Base-by-base conservation (phyloP, 2,797 vertebrate genomes). In the Micromesistius poutassou region DNA sequence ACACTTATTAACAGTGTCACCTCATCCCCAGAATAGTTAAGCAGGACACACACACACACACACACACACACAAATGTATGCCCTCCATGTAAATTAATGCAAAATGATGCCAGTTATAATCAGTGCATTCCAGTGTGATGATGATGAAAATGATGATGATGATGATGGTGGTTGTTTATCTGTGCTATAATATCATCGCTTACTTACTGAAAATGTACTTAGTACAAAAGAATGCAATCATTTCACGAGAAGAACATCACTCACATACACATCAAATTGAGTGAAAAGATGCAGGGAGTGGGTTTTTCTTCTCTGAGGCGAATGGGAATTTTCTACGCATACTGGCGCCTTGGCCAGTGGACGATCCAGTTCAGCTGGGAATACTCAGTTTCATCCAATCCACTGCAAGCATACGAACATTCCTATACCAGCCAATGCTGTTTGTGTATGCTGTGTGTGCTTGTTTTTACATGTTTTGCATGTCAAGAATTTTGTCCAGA, bases 1-100 rank as follows among this genome's bases (percentile, higher is more conserved):
- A 78, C 78, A 79, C 77, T 84, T 78, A 84, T 86, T 87, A 77
- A 78, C 76, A 42, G 76, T 74, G 82, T 90, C 89, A 87, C 82
- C 85, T 88, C 88, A 88, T 81, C 74, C 79, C 74, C 71, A 81
- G 76, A 77, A 70, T 78, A 81, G 74, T 46, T 75, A 79, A 82
- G 77, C 74, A 77, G 30, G 62, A 72, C 30, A 71, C 30, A 76
- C 77, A 13, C 68, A 66, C 78, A 80, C 35, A 55, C 30, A 76
- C 76, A 13, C 68, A 42, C 30, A 76, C 77, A 13, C 68, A 66
- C 76, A 80, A 28, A 55, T 76, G 10, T 68, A 28, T 28, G 62
- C 3, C 62, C 25, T 68, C 25, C n/a, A 68, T 68, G 55, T 62
- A 62, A 62, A 68, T 62, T 28, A 68, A 68, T 28, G 25, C 55